Percentiles rank a stretch among this genome's conserved stretches.
Evolutionary conservation across 2,797 vertebrate species (phyloP).

Genomic region (Capromys pilorides): DNA sequence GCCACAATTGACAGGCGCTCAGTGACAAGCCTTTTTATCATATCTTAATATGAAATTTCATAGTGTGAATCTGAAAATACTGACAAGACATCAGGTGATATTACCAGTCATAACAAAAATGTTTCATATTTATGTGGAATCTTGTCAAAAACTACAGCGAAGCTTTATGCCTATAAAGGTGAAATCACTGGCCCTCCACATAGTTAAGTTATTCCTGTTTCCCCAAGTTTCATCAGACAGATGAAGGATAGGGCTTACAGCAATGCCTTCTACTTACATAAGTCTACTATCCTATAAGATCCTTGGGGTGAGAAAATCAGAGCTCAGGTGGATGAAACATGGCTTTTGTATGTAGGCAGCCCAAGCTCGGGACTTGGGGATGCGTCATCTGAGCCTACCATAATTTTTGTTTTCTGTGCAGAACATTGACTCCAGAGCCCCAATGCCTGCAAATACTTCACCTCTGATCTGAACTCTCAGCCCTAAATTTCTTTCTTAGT

Average conservation of each 20-base stretch:
- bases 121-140: constrained; percentile 20
- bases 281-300: neutral
- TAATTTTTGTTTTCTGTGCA: neutral
- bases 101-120: neutral
- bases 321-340: neutral
- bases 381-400: neutral
- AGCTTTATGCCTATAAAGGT: constrained; percentile 46
- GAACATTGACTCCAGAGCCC: neutral
- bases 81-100: constrained; percentile 35
- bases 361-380: neutral
- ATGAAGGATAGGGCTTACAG: neutral
- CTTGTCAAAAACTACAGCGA: constrained; percentile 29
- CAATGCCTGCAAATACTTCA: neutral
- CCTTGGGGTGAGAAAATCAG: constrained; percentile 12
- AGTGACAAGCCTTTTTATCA: neutral
- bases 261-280: neutral
- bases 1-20: neutral
- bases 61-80: constrained; percentile 38
- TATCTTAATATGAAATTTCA: constrained; percentile 56
- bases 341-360: neutral
- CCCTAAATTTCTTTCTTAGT: neutral
- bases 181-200: constrained; percentile 25
- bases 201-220: constrained; percentile 9
- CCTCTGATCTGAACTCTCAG: neutral
- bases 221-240: constrained; percentile 44